Conservation (phyloP, 2,113 vertebrate species). For the Protobothrops mucrosquamatus region DNA sequence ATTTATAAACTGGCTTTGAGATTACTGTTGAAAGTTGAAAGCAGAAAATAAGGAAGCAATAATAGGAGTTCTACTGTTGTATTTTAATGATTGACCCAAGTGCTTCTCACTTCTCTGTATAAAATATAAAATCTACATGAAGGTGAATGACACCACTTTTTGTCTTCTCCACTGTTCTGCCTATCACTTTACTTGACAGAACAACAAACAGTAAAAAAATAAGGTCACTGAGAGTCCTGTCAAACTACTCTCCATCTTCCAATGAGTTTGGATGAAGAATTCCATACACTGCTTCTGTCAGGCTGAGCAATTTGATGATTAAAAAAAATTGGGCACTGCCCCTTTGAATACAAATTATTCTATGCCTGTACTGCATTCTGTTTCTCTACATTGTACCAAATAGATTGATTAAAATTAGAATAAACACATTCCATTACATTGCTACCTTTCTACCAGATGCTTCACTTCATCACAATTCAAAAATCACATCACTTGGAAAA, state of each 20-base stretch:
- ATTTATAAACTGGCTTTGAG: slow-evolving; percentile 28
- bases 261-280: slow-evolving; percentile 42
- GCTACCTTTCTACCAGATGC: slow-evolving; percentile 34
- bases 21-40: slow-evolving; percentile 45
- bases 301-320: slow-evolving; percentile 51
- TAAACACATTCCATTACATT: slow-evolving; percentile 16
- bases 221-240: slow-evolving; percentile 56
- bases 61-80: slow-evolving; percentile 40
- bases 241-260: slow-evolving; percentile 51
- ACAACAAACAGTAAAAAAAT: slow-evolving; percentile 58
- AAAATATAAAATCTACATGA: slow-evolving; percentile 54
- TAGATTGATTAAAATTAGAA: slow-evolving; percentile 39
- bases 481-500: slow-evolving; percentile 32
- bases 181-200: slow-evolving; percentile 63
- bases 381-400: slow-evolving; percentile 47
- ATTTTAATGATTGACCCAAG: slow-evolving; percentile 51
- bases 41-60: neutral
- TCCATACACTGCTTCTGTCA: slow-evolving; percentile 52
- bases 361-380: slow-evolving; percentile 11
- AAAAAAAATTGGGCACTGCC: slow-evolving; percentile 46
- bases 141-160: slow-evolving; percentile 60
- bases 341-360: slow-evolving; percentile 50
- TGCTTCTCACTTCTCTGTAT: slow-evolving; percentile 52
- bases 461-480: slow-evolving; percentile 47
- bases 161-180: slow-evolving; percentile 59